Base-by-base conservation (phyloP, 2,113 vertebrate species). In the Gallinago jamesoni region DNA sequence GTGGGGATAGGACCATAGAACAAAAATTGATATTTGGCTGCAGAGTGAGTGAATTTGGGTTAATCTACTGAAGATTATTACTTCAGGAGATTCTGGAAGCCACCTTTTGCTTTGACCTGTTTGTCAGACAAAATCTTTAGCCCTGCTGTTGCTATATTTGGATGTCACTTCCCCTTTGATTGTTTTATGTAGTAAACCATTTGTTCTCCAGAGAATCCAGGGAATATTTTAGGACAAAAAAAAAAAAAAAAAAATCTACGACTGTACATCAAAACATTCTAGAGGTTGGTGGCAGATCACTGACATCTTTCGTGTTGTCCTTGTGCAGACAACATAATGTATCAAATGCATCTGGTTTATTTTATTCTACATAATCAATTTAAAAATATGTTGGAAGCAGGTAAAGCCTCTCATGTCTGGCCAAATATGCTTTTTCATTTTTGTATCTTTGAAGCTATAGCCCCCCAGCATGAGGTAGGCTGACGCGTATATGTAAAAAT, bases 131-230 rank as follows among this genome's bases (percentile, higher is more conserved):
- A 1, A 43, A 59, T 47, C 10, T 59, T 89, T 72, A 89, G 59
- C 25, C 43, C 76, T 81, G 39, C 19, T 94, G 93, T 69, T 45
- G 50, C 72, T 95, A 60, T 74, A 84, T 89, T 92, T 95, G 81
- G 73, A 52, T 78, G 57, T 31, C 30, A 48, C 69, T 94, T 96
- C 74, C 86, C 80, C 21, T 78, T 78, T 69, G 59, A 55, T 59
- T 90, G 72, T 80, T 96, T 48, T 3, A 48, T 63, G 15, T 47
- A 87, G 62, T 86, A 84, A 92, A 81, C 43, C 16, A 63, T 37
- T 84, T 47, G 74, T 47, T 75, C 60, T 78, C 76, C 55, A 92
- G 72, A 84, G 47, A 80, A 67, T 48, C 30, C 20, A 39, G 16
- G 56, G 11, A 73, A 33, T 14, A 24, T 63, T 84, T 85, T 30